These are phyloP conservation scores for Leptestheria dahalacensis DNA, from an alignment of 1,140 invertebrate species.

Conservation along the genomic window DNA sequence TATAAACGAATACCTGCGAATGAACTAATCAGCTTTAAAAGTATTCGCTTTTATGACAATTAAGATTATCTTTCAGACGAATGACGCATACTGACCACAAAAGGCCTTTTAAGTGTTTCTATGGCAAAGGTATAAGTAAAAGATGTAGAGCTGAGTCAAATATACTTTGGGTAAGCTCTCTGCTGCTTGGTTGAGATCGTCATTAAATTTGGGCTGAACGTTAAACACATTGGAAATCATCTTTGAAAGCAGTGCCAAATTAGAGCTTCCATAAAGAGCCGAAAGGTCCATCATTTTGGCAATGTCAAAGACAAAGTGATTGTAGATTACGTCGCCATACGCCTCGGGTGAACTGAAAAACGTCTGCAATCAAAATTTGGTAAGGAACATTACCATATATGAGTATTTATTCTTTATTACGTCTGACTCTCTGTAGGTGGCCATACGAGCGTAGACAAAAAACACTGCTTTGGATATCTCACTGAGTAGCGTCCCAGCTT, in stretches of 20 bases:
- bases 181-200: conserved; percentile 41
- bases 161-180: conserved; percentile 30
- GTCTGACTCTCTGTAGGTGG: conserved; percentile 55
- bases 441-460: conserved; percentile 48
- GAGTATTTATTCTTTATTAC: too few relatives aligned
- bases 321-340: conserved; percentile 53
- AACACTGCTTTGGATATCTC: conserved; percentile 40
- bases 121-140: too few relatives aligned
- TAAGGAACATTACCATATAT: too few relatives aligned
- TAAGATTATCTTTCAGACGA: too few relatives aligned
- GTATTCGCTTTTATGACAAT: too few relatives aligned
- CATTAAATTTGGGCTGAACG: conserved; percentile 49
- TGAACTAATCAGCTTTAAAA: too few relatives aligned
- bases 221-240: conserved; percentile 49
- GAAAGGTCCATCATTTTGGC: conserved; percentile 64
- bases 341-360: conserved; percentile 45
- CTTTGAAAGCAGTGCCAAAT: conserved; percentile 39
- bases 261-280: conserved; percentile 51
- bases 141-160: conserved; percentile 18
- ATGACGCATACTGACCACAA: too few relatives aligned
- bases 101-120: too few relatives aligned
- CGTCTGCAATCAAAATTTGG: conserved; percentile 29
- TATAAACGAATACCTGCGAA: too few relatives aligned
- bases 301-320: conserved; percentile 64
- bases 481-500: neutral